Evolutionary conservation across 2,113 vertebrate species (phyloP).

Genomic region (Antechinus stuartii): DNA sequence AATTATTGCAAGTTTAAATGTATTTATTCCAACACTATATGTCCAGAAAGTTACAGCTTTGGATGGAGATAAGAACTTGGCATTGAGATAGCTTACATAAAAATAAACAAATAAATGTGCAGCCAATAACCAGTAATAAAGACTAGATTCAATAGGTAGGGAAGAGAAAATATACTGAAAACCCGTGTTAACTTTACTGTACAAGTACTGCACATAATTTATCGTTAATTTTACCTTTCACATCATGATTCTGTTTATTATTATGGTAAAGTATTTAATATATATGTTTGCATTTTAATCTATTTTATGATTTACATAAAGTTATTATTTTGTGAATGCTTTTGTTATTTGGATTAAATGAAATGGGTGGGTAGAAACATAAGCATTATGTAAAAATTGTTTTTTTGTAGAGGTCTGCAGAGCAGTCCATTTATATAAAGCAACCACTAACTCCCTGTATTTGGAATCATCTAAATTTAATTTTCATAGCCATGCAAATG

Average conservation of each 20-base stretch:
- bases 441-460: neutral
- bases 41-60: neutral
- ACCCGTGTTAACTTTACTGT: neutral
- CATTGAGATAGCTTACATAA: neutral
- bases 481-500: neutral
- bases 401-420: neutral
- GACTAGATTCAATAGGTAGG: neutral
- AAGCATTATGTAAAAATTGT: neutral
- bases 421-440: neutral
- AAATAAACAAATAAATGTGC: neutral
- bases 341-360: neutral
- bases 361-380: neutral
- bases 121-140: neutral
- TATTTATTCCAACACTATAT: neutral
- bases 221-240: neutral
- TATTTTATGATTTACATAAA: neutral
- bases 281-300: neutral
- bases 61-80: neutral
- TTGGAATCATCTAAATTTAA: neutral
- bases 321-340: neutral
- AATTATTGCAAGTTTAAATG: neutral
- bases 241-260: neutral
- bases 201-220: neutral
- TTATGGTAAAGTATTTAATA: neutral
- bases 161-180: neutral